Percentiles rank a stretch among this genome's conserved stretches.
Conservation (phyloP, 2,888 invertebrate genomes). For the Nezara viridula region DNA sequence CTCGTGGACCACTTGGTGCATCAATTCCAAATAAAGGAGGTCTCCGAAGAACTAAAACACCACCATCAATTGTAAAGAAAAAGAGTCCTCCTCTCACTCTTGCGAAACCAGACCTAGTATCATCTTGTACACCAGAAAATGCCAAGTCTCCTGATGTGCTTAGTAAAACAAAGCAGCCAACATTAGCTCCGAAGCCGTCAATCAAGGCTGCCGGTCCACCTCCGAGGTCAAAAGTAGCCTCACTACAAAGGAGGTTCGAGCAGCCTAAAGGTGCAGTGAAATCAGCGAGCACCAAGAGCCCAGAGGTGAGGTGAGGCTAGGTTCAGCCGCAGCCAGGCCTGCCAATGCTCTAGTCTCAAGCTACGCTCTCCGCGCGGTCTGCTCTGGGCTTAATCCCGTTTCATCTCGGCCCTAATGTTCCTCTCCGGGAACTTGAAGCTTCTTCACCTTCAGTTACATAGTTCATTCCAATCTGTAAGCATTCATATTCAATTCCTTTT, state of each 20-base stretch:
- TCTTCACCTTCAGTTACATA: constrained; percentile 52
- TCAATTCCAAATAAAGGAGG: constrained; percentile 64
- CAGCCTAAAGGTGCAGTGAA: neutral
- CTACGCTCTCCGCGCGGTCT: neutral
- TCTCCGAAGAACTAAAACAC: constrained; percentile 67
- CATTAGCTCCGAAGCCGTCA: constrained; percentile 61
- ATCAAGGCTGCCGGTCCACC: constrained; percentile 66
- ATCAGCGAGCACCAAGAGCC: neutral
- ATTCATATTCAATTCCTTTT: neutral
- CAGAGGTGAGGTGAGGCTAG: constrained; percentile 57
- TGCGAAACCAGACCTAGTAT: constrained; percentile 79
- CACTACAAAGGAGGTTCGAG: constrained; percentile 86
- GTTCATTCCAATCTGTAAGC: constrained; percentile 33
- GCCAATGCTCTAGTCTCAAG: constrained; percentile 24
- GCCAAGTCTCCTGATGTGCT: constrained; percentile 61
- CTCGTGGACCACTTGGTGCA: constrained; percentile 61
- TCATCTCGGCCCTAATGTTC: neutral
- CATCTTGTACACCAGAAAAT: constrained; percentile 72
- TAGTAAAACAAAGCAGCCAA: constrained; percentile 56
- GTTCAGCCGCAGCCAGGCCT: neutral
- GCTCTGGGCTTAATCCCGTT: neutral
- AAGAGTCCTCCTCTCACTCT: constrained; percentile 58
- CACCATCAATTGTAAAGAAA: constrained; percentile 68
- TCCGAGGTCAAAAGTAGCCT: constrained; percentile 80
- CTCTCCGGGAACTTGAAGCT: neutral